Evolutionary conservation across 2,113 vertebrate genomes (phyloP), one percentile per base, ranked within the genome.

Genomic region (Turdus rufiventris): DNA sequence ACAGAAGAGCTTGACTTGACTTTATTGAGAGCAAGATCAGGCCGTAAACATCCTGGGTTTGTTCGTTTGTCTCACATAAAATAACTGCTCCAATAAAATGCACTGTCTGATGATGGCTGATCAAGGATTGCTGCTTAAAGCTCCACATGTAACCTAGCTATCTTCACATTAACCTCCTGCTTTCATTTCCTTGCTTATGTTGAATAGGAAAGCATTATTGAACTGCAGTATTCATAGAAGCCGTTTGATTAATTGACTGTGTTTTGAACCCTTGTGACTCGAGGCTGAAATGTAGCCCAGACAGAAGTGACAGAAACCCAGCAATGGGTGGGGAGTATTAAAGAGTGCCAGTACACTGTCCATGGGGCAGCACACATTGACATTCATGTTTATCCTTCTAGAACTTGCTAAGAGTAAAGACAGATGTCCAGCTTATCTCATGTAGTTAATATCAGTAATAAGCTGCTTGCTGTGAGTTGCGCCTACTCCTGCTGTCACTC

Each of bases 351-450:
- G 76, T 86, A 38, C 82, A 84, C 36, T 89, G 78, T 71, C 77
- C 33, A 1, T 84, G 81, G 81, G 71, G 66, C 73, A 94, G 90
- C 82, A 40, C 33, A 67, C 54, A 24, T 96, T 78, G 85, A 75
- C 12, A n/a, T 78, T 89, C 68, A 34, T 77, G 79, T 88, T 82
- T 95, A 89, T 85, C 88, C 67, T 91, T 91, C 94, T 91, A 88
- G 81, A 80, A 81, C 84, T 92, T 85, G 83, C 50, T 53, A 61
- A 91, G 91, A 91, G 71, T 94, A 95, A 95, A 95, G 94, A 81
- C 72, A 96, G 86, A 94, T 95, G 73, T 90, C 63, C 71, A 71
- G 82, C 61, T 96, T 96, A 78, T 80, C 94, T 96, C 84, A 5
- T 87, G 53, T 66, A 93, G 85, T 95, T 72, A 85, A 63, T 75